These are phyloP conservation scores for Papilio polytes DNA, from an alignment of 1,140 invertebrate species.

Conservation along the genomic window DNA sequence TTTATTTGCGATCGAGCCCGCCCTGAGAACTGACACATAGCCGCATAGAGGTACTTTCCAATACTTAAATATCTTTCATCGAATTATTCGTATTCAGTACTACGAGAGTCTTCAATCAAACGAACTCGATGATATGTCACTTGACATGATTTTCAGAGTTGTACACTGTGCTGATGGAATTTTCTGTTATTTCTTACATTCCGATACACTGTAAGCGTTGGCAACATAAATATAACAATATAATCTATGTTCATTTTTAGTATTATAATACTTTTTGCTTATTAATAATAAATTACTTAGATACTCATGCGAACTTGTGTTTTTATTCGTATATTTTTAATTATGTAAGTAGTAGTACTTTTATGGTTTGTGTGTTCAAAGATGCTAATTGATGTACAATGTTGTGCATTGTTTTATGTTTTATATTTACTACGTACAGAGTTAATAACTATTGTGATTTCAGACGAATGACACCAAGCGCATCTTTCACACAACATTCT, in stretches of 20 bases:
- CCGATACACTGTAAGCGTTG: not conserved
- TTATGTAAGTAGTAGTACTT: not conserved
- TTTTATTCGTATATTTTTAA: not conserved
- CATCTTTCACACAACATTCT: too few relatives aligned
- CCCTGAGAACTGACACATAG: constrained; percentile 37
- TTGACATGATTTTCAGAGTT: constrained; percentile 28
- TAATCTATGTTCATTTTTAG: not conserved
- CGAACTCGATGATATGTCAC: constrained; percentile 3
- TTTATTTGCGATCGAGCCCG: constrained; percentile 15
- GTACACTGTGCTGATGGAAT: not conserved
- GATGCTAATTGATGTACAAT: constrained; percentile 1
- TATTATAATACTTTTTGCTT: not conserved
- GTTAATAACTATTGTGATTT: not conserved
- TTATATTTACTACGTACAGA: not conserved
- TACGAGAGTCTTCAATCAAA: constrained; percentile 26
- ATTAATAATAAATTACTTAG: not conserved
- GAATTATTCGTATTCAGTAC: constrained; percentile 30
- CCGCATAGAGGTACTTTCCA: constrained; percentile 22
- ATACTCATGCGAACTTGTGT: not conserved
- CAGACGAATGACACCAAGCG: too few relatives aligned
- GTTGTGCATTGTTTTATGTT: not conserved
- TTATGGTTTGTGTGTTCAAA: not conserved
- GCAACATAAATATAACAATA: not conserved
- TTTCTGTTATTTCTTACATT: constrained; percentile 22
- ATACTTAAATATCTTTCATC: constrained; percentile 26